Conservation (phyloP, 2,797 vertebrate genomes). For the Cheirogaleus major region DNA sequence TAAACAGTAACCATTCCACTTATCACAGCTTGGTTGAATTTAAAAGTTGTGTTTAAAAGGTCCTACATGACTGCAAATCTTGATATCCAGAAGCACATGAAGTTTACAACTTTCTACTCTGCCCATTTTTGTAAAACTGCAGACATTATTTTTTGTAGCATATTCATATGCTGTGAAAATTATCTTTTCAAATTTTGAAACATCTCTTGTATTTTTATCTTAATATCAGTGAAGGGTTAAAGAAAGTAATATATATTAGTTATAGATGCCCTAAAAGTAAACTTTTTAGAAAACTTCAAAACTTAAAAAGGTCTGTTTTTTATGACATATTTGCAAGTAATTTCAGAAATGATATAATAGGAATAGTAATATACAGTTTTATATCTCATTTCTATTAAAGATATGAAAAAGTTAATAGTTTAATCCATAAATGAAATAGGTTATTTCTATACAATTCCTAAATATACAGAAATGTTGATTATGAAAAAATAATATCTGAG, state of each 20-base stretch:
- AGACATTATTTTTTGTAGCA: constrained; percentile 69
- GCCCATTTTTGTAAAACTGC: too few species aligned
- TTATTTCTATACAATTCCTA: neutral
- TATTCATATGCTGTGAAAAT: constrained; percentile 64
- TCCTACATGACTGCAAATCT: constrained; percentile 91
- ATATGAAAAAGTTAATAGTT: neutral
- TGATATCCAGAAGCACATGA: too few species aligned
- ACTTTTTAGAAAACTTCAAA: neutral
- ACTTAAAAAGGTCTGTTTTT: neutral
- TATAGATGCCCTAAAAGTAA: neutral
- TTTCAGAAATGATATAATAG: neutral
- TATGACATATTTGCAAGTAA: constrained; percentile 13
- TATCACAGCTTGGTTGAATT: constrained; percentile 98
- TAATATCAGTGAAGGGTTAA: constrained; percentile 38
- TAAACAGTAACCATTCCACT: constrained; percentile 97
- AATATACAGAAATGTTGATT: neutral
- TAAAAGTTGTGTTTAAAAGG: constrained; percentile 94
- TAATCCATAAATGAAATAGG: neutral
- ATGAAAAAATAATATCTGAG: neutral
- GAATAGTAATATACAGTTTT: neutral
- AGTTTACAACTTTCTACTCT: too few species aligned
- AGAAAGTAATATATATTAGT: neutral
- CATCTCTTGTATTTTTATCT: constrained; percentile 75
- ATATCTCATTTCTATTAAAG: neutral
- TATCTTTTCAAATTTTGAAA: constrained; percentile 74